Percentiles rank a stretch among this genome's conserved stretches.
These are phyloP conservation scores for Andrena chrysosceles DNA, from an alignment of 2,888 invertebrate genomes.

Conservation along the genomic window DNA sequence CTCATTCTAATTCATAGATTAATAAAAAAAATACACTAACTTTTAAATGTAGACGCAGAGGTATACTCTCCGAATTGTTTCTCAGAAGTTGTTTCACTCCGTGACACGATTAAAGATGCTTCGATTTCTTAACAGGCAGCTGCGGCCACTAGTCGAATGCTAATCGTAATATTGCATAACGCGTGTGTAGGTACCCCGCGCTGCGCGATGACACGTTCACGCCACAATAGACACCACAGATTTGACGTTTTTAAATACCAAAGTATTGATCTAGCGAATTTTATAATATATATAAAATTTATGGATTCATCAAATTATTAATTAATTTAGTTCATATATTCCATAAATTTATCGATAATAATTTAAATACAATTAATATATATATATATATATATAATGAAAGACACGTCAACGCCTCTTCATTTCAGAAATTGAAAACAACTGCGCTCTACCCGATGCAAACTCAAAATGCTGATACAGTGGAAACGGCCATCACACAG, in stretches of 20 bases:
- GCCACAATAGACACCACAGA: neutral
- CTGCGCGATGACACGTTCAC: constrained; percentile 8
- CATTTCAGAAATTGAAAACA: constrained; percentile 57
- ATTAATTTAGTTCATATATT: no score
- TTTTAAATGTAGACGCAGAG: neutral
- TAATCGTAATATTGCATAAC: constrained; percentile 22
- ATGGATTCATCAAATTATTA: no score
- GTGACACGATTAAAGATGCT: constrained; percentile 19
- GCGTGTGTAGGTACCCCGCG: neutral
- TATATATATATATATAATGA: no score
- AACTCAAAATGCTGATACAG: constrained; percentile 58
- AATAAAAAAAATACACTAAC: no score
- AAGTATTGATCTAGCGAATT: no score
- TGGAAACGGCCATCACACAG: constrained; percentile 84
- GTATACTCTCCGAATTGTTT: neutral
- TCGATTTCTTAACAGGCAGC: constrained; percentile 26
- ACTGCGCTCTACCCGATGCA: neutral
- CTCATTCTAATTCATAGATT: no score
- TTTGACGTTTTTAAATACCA: no score
- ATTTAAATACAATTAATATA: no score
- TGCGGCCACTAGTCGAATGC: constrained; percentile 24
- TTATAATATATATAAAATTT: no score
- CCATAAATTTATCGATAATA: no score
- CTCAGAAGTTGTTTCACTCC: constrained; percentile 1
- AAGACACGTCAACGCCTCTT: neutral